Percentiles rank a stretch among this genome's conserved stretches.
Conservation (phyloP, 2,113 vertebrate genomes). For the Hyperopisus bebe region DNA sequence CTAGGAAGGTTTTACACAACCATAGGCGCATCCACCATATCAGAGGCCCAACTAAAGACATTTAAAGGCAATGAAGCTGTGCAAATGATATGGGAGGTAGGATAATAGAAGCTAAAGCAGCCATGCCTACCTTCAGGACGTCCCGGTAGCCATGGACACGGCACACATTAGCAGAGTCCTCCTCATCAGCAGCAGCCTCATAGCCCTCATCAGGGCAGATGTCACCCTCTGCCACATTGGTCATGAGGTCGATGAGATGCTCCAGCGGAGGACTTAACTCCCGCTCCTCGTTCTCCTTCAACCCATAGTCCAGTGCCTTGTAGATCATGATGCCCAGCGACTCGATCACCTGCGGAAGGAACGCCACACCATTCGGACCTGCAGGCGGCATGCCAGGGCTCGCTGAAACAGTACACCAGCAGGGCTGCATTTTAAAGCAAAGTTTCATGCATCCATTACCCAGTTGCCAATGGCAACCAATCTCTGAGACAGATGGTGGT, state of each 20-base stretch:
- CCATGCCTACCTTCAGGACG: slow-evolving; percentile 70
- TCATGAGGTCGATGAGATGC: slow-evolving; percentile 89
- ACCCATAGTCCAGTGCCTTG: slow-evolving; percentile 93
- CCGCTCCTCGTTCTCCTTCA: slow-evolving; percentile 90
- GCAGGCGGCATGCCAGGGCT: too few species aligned
- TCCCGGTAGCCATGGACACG: slow-evolving; percentile 71
- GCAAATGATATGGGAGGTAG: background rate
- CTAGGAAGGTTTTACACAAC: background rate
- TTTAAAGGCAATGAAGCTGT: background rate
- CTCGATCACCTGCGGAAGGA: slow-evolving; percentile 77
- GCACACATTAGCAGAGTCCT: slow-evolving; percentile 48
- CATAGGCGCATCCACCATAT: background rate
- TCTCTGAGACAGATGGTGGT: background rate
- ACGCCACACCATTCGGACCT: background rate
- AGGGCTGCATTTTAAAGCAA: background rate
- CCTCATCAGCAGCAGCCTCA: slow-evolving; percentile 82
- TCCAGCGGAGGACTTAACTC: slow-evolving; percentile 89
- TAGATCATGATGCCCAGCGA: slow-evolving; percentile 95
- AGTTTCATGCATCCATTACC: background rate
- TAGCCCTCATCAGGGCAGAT: slow-evolving; percentile 84
- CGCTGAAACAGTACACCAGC: background rate
- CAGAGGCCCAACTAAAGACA: background rate
- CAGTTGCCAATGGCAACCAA: background rate
- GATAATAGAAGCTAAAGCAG: background rate
- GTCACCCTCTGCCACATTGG: slow-evolving; percentile 68